Percentiles rank a stretch among this genome's conserved stretches.
Evolutionary conservation across 2,113 vertebrate genomes (phyloP).

Genomic region (Solea solea): DNA sequence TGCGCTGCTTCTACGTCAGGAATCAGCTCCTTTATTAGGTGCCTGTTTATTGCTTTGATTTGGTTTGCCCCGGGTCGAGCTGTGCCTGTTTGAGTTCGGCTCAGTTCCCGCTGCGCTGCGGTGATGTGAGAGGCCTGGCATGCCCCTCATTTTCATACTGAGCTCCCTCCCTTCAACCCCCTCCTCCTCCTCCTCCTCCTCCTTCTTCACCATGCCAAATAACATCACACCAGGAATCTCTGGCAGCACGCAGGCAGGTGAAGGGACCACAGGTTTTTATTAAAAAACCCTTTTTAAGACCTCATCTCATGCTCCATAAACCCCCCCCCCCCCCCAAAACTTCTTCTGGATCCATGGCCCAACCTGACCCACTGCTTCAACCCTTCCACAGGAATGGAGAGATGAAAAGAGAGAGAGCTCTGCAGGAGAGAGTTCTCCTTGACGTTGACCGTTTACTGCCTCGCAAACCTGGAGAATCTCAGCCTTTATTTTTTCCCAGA

Average conservation of each 20-base stretch:
- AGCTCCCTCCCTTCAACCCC: no score
- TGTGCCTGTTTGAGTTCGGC: slow-evolving; percentile 49
- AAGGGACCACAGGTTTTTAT: slow-evolving; percentile 42
- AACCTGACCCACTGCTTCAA: slow-evolving; percentile 12
- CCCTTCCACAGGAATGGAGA: slow-evolving; percentile 21
- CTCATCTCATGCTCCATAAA: slow-evolving; percentile 46
- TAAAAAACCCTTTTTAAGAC: slow-evolving; percentile 41
- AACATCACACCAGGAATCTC: slow-evolving; percentile 40
- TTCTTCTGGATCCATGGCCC: slow-evolving; percentile 48
- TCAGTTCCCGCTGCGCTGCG: slow-evolving; percentile 24
- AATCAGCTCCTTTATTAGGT: slow-evolving; percentile 43
- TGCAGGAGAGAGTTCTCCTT: slow-evolving; percentile 49
- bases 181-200: slow-evolving; percentile 18
- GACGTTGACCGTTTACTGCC: slow-evolving; percentile 57
- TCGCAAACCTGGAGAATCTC: slow-evolving; percentile 52
- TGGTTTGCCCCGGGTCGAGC: slow-evolving; percentile 27
- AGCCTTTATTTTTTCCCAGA: slow-evolving; percentile 13
- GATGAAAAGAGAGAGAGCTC: slow-evolving; percentile 57
- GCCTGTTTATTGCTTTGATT: slow-evolving; percentile 47
- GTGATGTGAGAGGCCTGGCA: slow-evolving; percentile 59
- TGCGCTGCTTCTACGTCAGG: neutral
- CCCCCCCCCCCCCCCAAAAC: slow-evolving; percentile 40
- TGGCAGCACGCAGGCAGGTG: slow-evolving; percentile 52
- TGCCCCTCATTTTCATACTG: slow-evolving; percentile 33
- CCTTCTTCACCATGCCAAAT: slow-evolving; percentile 34